Base-by-base conservation (phyloP, 2,888 invertebrate genomes). In the Rhagonycha fulva region DNA sequence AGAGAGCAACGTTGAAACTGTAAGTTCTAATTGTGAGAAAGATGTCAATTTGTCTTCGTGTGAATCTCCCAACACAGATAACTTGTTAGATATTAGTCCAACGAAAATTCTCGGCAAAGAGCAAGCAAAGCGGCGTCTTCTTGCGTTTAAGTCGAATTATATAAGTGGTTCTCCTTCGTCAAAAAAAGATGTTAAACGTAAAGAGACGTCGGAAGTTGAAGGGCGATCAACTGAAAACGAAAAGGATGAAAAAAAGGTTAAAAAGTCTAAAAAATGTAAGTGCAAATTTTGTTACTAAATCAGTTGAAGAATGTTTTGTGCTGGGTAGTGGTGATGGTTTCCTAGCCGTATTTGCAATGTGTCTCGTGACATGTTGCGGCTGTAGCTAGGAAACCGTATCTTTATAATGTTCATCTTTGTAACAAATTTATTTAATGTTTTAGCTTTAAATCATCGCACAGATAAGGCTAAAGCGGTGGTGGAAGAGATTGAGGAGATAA, bases 401-500 rank as follows among this genome's bases (percentile, higher is more conserved):
- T n/a, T n/a, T n/a, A n/a, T n/a, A n/a, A n/a, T 28, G 9, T 28
- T 7, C 26, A 5, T 28, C 1, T 28, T 5, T 28, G 26, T 28
- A 28, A 47, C n/a, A 5, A 47, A 47, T 47, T n/a, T 47, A n/a
- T 2, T 66, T 19, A 24, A n/a, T 24, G 9, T 77, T 81, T 62
- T 77, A 84, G 85, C 78, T 74, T 19, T 72, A 62, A 77, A 76
- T 79, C 84, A 84, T 4, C n/a, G n/a, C n/a, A 81, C 81, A 70
- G 85, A 85, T 74, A 85, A 84, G 76, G 85, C 86, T 7, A 87
- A 85, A 79, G 83, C 86, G 68, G 85, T 86, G 14, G 85, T 87
- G 76, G 82, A 86, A 72, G 87, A 87, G 82, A 86, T 87, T 66
- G 87, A 87, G 80, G 84, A 84, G 73, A 82, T 87, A 60, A 87